phyloP scores from a whole-genome alignment of 1,140 invertebrate species.

The Aphelenchoides besseyi region DNA sequence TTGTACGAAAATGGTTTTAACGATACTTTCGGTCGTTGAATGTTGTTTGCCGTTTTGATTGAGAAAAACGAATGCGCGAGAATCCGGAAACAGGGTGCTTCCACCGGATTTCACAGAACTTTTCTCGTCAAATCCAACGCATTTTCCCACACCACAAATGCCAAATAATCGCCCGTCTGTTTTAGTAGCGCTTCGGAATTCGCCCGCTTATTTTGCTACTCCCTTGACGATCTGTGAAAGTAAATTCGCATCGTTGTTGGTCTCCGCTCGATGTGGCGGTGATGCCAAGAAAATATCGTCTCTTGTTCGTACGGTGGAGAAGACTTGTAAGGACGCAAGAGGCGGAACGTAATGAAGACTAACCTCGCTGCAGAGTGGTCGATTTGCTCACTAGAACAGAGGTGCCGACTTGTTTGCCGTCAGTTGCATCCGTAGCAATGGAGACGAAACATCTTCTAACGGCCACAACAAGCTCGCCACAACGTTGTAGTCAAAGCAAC shows the following conservation, averaged over 20 bases:
- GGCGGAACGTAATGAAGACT: slow-evolving; percentile 5
- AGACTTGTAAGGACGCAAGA: neutral
- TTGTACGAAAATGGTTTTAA: too few relatives aligned
- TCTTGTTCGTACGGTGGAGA: neutral
- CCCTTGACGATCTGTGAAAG: neutral
- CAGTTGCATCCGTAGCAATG: neutral
- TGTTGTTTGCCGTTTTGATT: neutral
- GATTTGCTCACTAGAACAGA: neutral
- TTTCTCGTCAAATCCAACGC: neutral
- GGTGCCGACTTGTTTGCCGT: neutral
- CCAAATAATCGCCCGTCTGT: neutral
- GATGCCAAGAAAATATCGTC: neutral
- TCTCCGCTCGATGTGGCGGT: neutral
- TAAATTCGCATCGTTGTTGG: neutral
- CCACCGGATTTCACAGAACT: neutral
- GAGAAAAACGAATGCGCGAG: neutral
- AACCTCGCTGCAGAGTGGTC: neutral
- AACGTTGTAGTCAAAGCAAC: neutral
- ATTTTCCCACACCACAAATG: neutral
- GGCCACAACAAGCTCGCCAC: slow-evolving; percentile 1
- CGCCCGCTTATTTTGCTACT: neutral
- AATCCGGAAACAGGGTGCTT: neutral
- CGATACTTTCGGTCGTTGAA: too few relatives aligned
- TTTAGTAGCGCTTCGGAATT: neutral
- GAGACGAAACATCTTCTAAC: slow-evolving; percentile 12